phyloP scores from a whole-genome alignment of 2,113 vertebrate species.

The Xenus cinereus region DNA sequence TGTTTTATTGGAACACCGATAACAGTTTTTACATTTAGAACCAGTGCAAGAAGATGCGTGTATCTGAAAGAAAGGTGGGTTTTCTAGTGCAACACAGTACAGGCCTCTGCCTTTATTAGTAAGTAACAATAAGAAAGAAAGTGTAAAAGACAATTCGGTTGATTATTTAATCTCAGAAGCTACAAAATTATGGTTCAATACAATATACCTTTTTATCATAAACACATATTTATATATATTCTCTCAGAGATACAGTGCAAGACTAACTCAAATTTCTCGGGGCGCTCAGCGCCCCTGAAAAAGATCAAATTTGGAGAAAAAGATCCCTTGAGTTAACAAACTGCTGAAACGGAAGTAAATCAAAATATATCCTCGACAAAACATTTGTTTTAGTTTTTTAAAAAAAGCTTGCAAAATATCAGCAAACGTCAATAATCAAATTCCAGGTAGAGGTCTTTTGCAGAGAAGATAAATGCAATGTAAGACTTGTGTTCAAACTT shows the following conservation, averaged over 20 bases:
- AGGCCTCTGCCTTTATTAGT: background rate
- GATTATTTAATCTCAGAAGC: background rate
- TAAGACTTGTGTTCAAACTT: conserved; percentile 6
- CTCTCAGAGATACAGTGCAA: background rate
- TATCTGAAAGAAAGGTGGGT: background rate
- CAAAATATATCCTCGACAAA: background rate
- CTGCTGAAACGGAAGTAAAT: background rate
- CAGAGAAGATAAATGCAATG: background rate
- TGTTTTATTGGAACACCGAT: conserved; percentile 7
- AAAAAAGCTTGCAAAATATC: background rate
- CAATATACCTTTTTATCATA: background rate
- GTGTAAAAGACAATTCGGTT: background rate
- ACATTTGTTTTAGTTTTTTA: background rate
- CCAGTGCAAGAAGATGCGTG: fast-evolving
- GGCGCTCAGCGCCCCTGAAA: background rate
- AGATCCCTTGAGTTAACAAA: background rate
- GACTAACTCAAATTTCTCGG: background rate
- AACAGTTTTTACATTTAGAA: background rate
- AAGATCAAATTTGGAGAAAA: background rate
- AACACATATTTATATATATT: background rate
- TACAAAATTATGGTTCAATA: conserved; percentile 1
- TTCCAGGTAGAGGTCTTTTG: background rate
- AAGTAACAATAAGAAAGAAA: background rate
- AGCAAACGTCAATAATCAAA: background rate
- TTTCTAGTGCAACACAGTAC: background rate